Base-by-base conservation (phyloP, 2,797 vertebrate species). In the Eremophila alpestris region DNA sequence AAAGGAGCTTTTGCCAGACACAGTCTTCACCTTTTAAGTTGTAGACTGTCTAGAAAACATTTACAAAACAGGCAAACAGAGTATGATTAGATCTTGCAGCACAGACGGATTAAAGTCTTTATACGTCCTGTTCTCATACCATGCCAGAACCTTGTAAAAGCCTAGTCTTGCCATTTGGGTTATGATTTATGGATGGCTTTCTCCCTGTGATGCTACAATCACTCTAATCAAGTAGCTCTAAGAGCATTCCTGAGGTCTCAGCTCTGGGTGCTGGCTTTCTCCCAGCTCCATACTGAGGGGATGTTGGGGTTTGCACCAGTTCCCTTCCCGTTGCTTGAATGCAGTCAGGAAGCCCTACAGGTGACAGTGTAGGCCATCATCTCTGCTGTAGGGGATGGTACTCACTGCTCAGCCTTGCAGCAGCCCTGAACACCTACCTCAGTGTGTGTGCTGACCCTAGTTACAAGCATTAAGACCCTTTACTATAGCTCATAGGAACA, bases 21-120 rank as follows among this genome's bases (percentile, higher is more conserved):
- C 19, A 74, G 43, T 43, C 43, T 24, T 85, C 56, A 60, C 43
- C 21, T 80, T 91, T 77, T 27, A 78, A 91, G 65, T 13, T 3
- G 26, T 30, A 38, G 83, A 9, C 60, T 51, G 30, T 78, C 73
- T 62, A 62, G 62, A 92, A 68, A 92, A 24, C 41, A 24, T 78
- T 95, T 79, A 79, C 30, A 62, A 93, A 87, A 54, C 1, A 80
- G 49, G 32, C 12, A 14, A 48, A 62, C 60, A 52, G 23, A 56
- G 16, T 30, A 45, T 55, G 62, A 87, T 90, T 89, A 87, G 74
- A 80, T 90, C 86, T 87, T 65, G 82, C 73, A 83, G 65, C 40
- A 38, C 3, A 71, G 56, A 68, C n/a, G 59, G 71, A 83, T 62
- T n/a, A 55, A 95, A 92, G 36, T 49, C 93, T 78, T 69, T 85